Evolutionary conservation across 2,888 invertebrate species (phyloP).

Genomic region (Stenodema calcarata): DNA sequence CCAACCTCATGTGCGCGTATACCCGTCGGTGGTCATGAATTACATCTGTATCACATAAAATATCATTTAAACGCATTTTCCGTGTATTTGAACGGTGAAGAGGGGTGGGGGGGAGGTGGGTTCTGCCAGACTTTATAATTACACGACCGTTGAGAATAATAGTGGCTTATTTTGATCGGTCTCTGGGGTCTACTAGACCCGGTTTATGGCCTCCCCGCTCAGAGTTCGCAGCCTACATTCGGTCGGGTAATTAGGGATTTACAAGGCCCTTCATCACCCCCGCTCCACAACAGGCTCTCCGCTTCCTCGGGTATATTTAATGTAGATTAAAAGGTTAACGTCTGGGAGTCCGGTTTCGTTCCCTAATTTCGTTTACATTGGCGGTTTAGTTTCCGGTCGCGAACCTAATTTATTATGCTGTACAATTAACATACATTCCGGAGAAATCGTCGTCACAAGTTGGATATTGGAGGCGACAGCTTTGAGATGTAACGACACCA

Average conservation of each 20-base stretch:
- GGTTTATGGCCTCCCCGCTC: slow-evolving; percentile 14
- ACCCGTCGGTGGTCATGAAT: no score
- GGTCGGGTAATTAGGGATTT: slow-evolving; percentile 15
- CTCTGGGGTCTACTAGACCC: background rate
- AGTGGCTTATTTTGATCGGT: slow-evolving; percentile 10
- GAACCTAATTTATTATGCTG: background rate
- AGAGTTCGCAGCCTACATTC: background rate
- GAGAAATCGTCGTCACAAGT: no score
- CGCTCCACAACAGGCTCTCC: background rate
- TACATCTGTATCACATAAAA: no score
- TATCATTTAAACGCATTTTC: no score
- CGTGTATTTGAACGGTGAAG: background rate
- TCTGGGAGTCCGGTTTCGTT: background rate
- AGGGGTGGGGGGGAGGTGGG: background rate
- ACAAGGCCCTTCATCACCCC: background rate
- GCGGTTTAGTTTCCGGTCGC: background rate
- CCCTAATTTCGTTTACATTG: background rate
- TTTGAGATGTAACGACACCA: no score
- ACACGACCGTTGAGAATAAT: slow-evolving; percentile 24
- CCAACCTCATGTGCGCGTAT: no score
- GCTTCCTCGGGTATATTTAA: background rate
- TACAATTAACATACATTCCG: no score
- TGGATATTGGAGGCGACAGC: no score
- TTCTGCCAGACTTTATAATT: slow-evolving; percentile 19
- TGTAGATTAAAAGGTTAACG: slow-evolving; percentile 15